Base-by-base conservation (phyloP, 2,888 invertebrate species). In the Serripes groenlandicus region DNA sequence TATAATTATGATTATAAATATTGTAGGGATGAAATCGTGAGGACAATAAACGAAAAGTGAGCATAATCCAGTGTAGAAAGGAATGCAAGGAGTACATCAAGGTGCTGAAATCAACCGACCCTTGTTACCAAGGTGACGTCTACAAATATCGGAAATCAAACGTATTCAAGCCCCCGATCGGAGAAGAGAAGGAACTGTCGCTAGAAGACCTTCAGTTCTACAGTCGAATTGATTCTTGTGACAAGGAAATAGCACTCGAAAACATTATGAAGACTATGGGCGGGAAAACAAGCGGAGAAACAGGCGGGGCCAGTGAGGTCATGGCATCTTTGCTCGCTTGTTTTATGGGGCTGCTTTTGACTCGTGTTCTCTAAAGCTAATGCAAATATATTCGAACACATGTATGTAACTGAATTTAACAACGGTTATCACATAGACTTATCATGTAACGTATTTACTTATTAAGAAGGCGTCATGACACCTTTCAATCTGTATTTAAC, bases 31-130 rank as follows among this genome's bases (percentile, higher is more conserved):
- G 34, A 34, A 34, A n/a, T n/a, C 23, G 32, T 62, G 3, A 21
- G n/a, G 21, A 62, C 34, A 34, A 2, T 62, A 62, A 9, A 15
- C 32, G 4, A n/a, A 11, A 9, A 62, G 37, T 37, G 66, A n/a
- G 26, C 26, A 66, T 11, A 37, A 66, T 42, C 21, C 42, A 37
- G 23, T 66, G 66, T 26, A 30, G 66, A 26, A 66, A 66, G 15
- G 66, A 66, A 23, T 66, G 66, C 66, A 66, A 66, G 26, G 66
- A 66, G 28, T 66, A 66, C 26, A 26, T 66, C 26, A 66, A 66
- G 15, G 66, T 23, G 4, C 66, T 66, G 34, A 66, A 66, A 35
- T 28, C 9, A n/a, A 42, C 26, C 9, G 66, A 66, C 66, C 66
- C 66, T 21, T 66, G 66, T 42, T 66, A 66, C 42, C 37, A 35